Evolutionary conservation across 2,888 invertebrate species (phyloP).

Genomic region (Ditula angustiorana): DNA sequence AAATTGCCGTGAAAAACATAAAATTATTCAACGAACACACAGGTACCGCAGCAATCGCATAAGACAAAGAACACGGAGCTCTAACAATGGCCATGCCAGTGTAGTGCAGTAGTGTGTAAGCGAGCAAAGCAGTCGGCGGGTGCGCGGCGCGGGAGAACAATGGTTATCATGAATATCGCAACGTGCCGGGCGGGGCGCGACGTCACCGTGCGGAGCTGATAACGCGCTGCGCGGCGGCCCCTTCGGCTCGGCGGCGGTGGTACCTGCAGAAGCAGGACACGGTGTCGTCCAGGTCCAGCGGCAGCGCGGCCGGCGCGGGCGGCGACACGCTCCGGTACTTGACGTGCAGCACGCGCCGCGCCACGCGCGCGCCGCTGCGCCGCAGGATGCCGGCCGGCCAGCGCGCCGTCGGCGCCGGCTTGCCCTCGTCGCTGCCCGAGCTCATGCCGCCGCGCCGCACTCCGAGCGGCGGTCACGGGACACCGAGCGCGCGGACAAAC

Average conservation of each 20-base stretch:
- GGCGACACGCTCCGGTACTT: slow-evolving; percentile 74
- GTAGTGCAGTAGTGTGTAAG: slow-evolving; percentile 12
- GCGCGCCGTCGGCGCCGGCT: slow-evolving; percentile 51
- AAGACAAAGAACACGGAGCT: slow-evolving; percentile 32
- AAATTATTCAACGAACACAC: slow-evolving; percentile 12
- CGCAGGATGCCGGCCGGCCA: slow-evolving; percentile 73
- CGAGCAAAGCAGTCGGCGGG: slow-evolving; percentile 27
- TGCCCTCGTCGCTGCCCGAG: slow-evolving; percentile 39
- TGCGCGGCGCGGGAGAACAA: slow-evolving; percentile 25
- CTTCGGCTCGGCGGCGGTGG: slow-evolving; percentile 40
- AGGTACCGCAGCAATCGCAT: slow-evolving; percentile 21
- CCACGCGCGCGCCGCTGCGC: slow-evolving; percentile 71
- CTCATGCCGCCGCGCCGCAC: slow-evolving; percentile 31
- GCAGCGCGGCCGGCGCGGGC: slow-evolving; percentile 61
- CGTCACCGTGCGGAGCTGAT: slow-evolving; percentile 66
- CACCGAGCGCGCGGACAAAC: slow-evolving; percentile 38
- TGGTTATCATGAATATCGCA: slow-evolving; percentile 31
- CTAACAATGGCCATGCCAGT: slow-evolving; percentile 30
- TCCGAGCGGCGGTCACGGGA: not conserved
- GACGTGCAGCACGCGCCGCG: slow-evolving; percentile 70
- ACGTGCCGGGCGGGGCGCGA: slow-evolving; percentile 48
- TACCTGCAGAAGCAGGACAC: slow-evolving; percentile 94
- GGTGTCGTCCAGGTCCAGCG: slow-evolving; percentile 88
- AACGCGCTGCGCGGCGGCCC: slow-evolving; percentile 60
- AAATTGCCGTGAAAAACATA: not conserved